These are phyloP conservation scores for Buphagus erythrorhynchus DNA, from an alignment of 2,797 vertebrate species.

Conservation along the genomic window DNA sequence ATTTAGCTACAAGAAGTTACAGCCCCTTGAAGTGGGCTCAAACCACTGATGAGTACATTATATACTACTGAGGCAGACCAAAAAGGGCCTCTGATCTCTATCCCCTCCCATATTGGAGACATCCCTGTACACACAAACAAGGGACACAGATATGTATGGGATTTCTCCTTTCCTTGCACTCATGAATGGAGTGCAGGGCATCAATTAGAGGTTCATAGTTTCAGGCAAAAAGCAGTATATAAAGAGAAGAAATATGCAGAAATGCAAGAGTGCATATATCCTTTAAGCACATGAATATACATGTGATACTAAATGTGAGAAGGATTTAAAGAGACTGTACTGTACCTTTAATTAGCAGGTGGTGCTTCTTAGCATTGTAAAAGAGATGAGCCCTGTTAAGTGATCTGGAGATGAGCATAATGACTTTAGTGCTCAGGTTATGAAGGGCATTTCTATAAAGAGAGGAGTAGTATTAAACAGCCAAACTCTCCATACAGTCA, in stretches of 20 bases:
- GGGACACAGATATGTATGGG: too few species aligned
- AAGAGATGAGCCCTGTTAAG: conserved; percentile 38
- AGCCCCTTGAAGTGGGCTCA: neutral
- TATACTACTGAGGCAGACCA: neutral
- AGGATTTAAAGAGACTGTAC: conserved; percentile 24
- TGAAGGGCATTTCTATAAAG: conserved; percentile 45
- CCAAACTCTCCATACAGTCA: neutral
- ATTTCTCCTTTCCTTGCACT: neutral
- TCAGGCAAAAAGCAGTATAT: neutral
- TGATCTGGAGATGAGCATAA: conserved; percentile 10
- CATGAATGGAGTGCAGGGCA: neutral
- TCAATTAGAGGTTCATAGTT: neutral
- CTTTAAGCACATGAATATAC: conserved; percentile 47
- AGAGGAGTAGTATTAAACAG: neutral
- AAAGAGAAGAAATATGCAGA: neutral
- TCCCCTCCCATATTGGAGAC: neutral
- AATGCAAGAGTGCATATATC: conserved; percentile 2
- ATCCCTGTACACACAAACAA: neutral
- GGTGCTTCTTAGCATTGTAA: conserved; percentile 34
- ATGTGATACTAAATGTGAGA: conserved; percentile 22
- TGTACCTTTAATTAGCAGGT: conserved; percentile 53
- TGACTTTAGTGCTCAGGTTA: neutral
- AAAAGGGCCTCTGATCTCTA: neutral
- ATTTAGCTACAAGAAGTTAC: neutral
- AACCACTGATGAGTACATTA: neutral